Evolutionary conservation across 2,797 vertebrate genomes (phyloP), one percentile per base, ranked within the genome.

Genomic region (Micrastur ruficollis): DNA sequence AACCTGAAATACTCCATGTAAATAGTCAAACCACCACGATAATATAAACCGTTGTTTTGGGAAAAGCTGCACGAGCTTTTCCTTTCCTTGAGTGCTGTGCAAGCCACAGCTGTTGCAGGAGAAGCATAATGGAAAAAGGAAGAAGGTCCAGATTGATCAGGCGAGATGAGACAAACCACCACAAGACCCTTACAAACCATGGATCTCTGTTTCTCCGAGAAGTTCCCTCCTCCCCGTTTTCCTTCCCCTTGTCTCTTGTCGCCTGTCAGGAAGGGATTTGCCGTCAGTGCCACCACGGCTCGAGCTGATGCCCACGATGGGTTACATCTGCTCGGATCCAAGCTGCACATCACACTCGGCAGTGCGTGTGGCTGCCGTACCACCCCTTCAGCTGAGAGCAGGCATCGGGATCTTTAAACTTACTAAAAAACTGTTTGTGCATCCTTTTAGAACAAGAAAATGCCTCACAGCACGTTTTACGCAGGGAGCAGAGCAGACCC

Each of bases 351-450:
- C 5, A 2, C 61, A 49, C 32, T 53, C 1, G 4, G 31, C 5
- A 7, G 0, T 4, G 14, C 25, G 1, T 0, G 6, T 15, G 61
- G 80, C 46, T 83, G 56, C 26, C 46, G 1, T 5, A 6, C 8
- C 76, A 1, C 18, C 0, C 34, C 83, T 73, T 56, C 61, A 36
- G 49, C 47, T 5, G 42, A 9, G 20, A 67, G 55, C 71, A 19
- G 34, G 15, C 31, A 1, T 3, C 1, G 2, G 44, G 56, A 65
- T 3, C 38, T n/a, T 47, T 19, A 16, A 46, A 44, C 8, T 14
- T 32, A 32, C 38, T 52, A 11, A 14, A 92, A 19, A 5, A 5
- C 4, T 0, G 0, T 22, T 81, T 65, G 44, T 50, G 53, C 80
- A 32, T 31, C 72, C 86, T 42, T 50, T 74, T 38, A 53, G 93